Evolutionary conservation across 2,888 invertebrate species (phyloP).

Genomic region (Pegoplata infirma): DNA sequence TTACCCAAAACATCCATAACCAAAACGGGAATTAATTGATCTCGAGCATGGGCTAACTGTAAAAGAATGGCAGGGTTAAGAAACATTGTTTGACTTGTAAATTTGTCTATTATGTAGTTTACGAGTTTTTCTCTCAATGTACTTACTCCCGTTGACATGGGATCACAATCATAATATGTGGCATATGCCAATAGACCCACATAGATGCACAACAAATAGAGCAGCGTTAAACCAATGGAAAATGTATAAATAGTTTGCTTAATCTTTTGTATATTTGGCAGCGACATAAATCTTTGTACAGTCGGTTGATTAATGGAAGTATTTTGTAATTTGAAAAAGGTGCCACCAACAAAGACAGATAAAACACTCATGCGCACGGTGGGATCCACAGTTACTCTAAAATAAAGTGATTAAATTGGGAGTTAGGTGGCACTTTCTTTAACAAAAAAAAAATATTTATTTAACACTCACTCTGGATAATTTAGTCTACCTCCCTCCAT

Average conservation of each 20-base stretch:
- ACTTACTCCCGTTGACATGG: constrained; percentile 85
- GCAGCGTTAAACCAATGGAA: constrained; percentile 81
- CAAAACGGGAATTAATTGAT: constrained; percentile 88
- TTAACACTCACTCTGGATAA: constrained; percentile 82
- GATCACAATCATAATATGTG: constrained; percentile 87
- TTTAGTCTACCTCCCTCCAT: constrained; percentile 85
- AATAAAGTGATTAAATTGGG: constrained; percentile 61
- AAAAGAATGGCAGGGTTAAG: too few species aligned
- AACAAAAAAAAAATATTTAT: neutral
- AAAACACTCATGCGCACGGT: constrained; percentile 88
- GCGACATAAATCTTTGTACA: constrained; percentile 88
- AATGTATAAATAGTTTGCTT: constrained; percentile 84
- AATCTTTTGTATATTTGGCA: constrained; percentile 84
- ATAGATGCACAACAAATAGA: constrained; percentile 83
- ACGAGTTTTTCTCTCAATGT: neutral
- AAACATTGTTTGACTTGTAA: too few species aligned
- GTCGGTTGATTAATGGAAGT: constrained; percentile 89
- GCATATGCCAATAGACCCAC: constrained; percentile 87
- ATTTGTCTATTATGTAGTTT: too few species aligned
- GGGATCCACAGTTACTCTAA: constrained; percentile 88
- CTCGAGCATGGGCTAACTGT: constrained; percentile 86
- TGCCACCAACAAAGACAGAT: constrained; percentile 86
- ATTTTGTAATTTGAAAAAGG: constrained; percentile 86
- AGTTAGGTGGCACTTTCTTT: neutral
- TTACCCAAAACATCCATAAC: constrained; percentile 90